Evolutionary conservation across 2,797 vertebrate genomes (phyloP), one percentile per base, ranked within the genome.

Genomic region (Hapalemur alaotrensis): DNA sequence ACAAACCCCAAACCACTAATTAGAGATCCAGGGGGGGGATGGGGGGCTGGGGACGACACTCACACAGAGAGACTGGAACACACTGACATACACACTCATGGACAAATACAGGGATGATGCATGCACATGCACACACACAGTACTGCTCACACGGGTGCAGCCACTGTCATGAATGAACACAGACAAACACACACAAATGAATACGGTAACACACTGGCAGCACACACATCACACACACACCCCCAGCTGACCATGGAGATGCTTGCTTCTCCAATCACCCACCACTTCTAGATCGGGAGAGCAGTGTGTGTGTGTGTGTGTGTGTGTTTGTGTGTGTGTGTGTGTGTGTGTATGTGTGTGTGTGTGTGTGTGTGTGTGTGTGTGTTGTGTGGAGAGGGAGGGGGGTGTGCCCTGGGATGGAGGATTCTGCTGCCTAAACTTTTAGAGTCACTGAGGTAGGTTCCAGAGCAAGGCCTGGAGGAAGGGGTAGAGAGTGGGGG

Each of bases 1-100:
- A 98, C 97, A 98, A 98, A 98, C 98, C 98, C 98, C 98, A 98
- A 98, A 98, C 98, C 98, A 98, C 98, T 98, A 98, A 98, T 98
- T 98, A 98, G 98, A 98, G 97, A 98, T 97, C 96, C 83, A 48
- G 92, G 95, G 97, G 96, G 96, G 96, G 95, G 94, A 92, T 82
- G 95, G 97, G 97, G 97, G 96, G 91, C 25, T 79, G 91, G 97
- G 97, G 98, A 98, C 97, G 96, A 98, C 97, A 98, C 97, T 98
- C 97, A 93, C 96, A 97, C 93, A 97, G 92, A 96, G 92, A 96
- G 97, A 96, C 97, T 96, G 97, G 93, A 98, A 95, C 97, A 96
- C 96, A 97, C 91, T 96, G 97, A 97, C 97, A 98, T 6, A 86
- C 92, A 95, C 93, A 95, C 92, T 97, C 94, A 96, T 20, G 89